phyloP scores from a whole-genome alignment of 1,140 invertebrate genomes.

The Linepithema humile region DNA sequence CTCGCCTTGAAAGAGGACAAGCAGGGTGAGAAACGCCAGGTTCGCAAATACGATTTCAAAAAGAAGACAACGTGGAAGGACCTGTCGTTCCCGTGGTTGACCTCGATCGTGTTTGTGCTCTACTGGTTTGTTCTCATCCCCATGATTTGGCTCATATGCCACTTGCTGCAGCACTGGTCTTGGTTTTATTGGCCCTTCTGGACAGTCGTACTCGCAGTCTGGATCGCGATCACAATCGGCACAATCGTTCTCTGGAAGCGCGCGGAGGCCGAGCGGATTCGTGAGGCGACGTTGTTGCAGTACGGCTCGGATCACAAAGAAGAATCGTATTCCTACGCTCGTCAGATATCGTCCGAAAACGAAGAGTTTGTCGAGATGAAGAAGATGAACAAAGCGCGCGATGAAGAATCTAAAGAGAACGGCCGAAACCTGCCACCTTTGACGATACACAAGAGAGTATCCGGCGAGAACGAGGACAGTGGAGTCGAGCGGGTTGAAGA shows the following conservation, averaged over 20 bases:
- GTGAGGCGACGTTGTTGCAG: neutral
- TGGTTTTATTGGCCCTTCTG: slow-evolving; percentile 76
- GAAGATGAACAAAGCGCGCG: neutral
- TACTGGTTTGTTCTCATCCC: slow-evolving; percentile 82
- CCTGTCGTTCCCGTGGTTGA: neutral
- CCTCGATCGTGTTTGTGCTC: slow-evolving; percentile 72
- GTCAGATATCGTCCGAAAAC: neutral
- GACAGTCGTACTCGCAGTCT: slow-evolving; percentile 75
- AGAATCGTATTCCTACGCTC: no score
- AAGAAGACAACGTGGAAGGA: neutral
- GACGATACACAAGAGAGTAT: slow-evolving; percentile 62
- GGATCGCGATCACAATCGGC: slow-evolving; percentile 73
- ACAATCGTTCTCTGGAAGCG: slow-evolving; percentile 72
- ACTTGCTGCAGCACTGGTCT: slow-evolving; percentile 56
- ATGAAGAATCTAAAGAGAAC: neutral
- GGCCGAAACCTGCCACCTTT: slow-evolving; percentile 62
- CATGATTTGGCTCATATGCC: slow-evolving; percentile 63
- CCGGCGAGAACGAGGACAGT: slow-evolving; percentile 46
- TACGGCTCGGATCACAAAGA: slow-evolving; percentile 42
- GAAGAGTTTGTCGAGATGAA: neutral
- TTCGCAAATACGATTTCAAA: neutral
- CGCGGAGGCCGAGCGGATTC: neutral
- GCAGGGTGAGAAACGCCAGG: neutral
- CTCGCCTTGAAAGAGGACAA: slow-evolving; percentile 40
- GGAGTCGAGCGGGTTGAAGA: slow-evolving; percentile 34